These are phyloP conservation scores for Sebastiscus albofasciatus DNA, from an alignment of 2,797 vertebrate species.

Conservation along the genomic window DNA sequence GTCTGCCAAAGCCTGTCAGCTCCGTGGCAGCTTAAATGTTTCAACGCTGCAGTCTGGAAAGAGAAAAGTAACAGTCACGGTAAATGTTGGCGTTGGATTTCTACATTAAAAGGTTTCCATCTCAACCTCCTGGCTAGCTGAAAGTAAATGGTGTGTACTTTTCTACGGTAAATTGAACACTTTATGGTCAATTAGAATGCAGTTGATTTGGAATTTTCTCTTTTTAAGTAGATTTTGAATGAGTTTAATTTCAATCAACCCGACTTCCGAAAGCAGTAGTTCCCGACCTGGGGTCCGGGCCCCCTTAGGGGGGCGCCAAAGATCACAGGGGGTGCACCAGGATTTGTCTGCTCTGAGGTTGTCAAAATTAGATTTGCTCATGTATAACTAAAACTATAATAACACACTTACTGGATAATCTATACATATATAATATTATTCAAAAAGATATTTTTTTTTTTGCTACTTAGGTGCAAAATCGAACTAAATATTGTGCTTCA, in stretches of 20 bases:
- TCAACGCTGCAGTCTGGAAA: constrained; percentile 67
- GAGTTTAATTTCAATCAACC: constrained; percentile 6
- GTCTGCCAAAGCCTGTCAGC: constrained; percentile 77
- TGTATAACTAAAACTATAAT: too few relatives aligned
- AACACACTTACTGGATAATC: too few relatives aligned
- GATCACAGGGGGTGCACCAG: too few relatives aligned
- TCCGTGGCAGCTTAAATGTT: constrained; percentile 71
- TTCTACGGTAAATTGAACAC: constrained; percentile 55
- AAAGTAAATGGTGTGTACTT: constrained; percentile 50
- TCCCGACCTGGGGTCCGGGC: too few relatives aligned
- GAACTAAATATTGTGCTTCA: too few relatives aligned
- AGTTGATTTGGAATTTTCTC: constrained; percentile 23
- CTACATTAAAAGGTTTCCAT: constrained; percentile 69
- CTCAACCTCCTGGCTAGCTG: constrained; percentile 14
- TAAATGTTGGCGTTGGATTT: constrained; percentile 58
- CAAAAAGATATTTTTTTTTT: too few relatives aligned
- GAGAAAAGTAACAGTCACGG: constrained; percentile 64
- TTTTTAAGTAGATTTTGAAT: constrained; percentile 23
- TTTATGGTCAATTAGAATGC: constrained; percentile 47
- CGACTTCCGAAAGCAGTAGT: neutral
- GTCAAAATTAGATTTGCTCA: too few relatives aligned
- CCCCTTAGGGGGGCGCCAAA: too few relatives aligned
- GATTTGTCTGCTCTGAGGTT: too few relatives aligned
- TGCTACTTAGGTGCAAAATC: too few relatives aligned
- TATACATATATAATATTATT: too few relatives aligned